Evolutionary conservation across 2,113 vertebrate species (phyloP).

Genomic region (Phyllostomus hastatus): DNA sequence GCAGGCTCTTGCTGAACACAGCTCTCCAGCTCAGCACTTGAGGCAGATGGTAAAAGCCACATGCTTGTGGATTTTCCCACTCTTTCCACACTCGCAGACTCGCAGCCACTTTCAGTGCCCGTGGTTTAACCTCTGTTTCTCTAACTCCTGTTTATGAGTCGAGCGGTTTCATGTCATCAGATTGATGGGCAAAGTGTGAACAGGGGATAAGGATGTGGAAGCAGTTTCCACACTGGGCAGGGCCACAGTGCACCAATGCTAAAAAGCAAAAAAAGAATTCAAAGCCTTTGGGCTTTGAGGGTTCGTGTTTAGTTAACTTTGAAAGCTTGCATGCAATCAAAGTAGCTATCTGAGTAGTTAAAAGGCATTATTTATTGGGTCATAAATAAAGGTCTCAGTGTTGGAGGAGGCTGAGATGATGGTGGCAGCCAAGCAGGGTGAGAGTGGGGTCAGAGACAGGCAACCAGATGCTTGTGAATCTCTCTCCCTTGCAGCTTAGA

Average conservation of each 20-base stretch:
- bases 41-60: constrained; percentile 80
- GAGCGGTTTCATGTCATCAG: constrained; percentile 80
- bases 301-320: constrained; percentile 18
- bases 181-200: constrained; percentile 78
- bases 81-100: constrained; percentile 81
- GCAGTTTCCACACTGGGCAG: constrained; percentile 73
- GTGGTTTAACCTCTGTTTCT: constrained; percentile 85
- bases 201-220: constrained; percentile 72
- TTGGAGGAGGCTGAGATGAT: background rate
- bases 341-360: background rate
- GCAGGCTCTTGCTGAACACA: constrained; percentile 59
- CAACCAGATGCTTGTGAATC: background rate
- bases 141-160: constrained; percentile 81
- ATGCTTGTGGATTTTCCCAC: constrained; percentile 82
- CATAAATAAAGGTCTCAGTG: background rate
- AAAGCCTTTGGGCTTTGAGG: background rate
- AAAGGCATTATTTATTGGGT: constrained; percentile 19
- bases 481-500: background rate
- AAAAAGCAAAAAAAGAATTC: constrained; percentile 51
- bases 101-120: constrained; percentile 78
- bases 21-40: constrained; percentile 62
- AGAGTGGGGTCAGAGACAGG: background rate
- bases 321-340: constrained; percentile 28
- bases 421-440: background rate
- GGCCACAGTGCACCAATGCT: constrained; percentile 46